These are phyloP conservation scores for Drosophila rellima DNA, from an alignment of 2,888 invertebrate species.

Conservation along the genomic window DNA sequence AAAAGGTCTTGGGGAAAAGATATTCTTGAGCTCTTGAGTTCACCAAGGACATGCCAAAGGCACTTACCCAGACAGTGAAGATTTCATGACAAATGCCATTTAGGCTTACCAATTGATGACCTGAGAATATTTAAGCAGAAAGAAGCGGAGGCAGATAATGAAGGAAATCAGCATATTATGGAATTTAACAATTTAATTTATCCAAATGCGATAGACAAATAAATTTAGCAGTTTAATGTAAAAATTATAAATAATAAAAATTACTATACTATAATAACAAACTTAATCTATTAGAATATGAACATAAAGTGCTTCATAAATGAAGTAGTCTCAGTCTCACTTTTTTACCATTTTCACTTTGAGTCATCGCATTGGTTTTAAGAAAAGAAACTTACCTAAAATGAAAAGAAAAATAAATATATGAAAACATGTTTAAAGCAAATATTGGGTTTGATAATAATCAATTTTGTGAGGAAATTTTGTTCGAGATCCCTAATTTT, in stretches of 20 bases:
- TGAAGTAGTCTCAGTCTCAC: background rate
- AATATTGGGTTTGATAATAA: background rate
- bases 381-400: conserved; percentile 14
- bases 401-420: conserved; percentile 1
- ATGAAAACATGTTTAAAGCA: background rate
- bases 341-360: background rate
- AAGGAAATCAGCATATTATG: background rate
- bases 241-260: too few species aligned
- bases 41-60: conserved; percentile 14
- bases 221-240: background rate
- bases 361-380: background rate
- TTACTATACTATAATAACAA: background rate
- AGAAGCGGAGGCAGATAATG: background rate
- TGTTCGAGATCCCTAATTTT: too few species aligned
- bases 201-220: conserved; percentile 6
- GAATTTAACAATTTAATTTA: conserved; percentile 1
- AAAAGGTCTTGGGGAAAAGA: background rate
- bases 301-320: background rate
- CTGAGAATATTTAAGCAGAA: background rate
- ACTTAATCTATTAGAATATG: background rate
- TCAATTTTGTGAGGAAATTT: background rate
- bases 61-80: conserved; percentile 4
- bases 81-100: conserved; percentile 11
- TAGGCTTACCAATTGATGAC: background rate
- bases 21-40: background rate